phyloP scores from a whole-genome alignment of 2,113 vertebrate genomes.

The Chelonoidis abingdonii region DNA sequence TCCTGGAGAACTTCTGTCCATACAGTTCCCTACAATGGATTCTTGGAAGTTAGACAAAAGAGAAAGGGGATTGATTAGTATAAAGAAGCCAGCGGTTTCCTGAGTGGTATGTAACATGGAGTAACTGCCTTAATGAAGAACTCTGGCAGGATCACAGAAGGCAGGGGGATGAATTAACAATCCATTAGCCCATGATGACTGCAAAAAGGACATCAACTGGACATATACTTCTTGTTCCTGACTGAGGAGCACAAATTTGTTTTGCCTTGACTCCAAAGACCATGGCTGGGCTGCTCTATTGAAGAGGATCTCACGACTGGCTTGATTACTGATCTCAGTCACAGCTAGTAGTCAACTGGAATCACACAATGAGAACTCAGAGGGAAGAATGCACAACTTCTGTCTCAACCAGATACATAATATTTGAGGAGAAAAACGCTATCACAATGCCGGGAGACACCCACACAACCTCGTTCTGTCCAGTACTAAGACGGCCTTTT shows the following conservation, averaged over 20 bases:
- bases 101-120: fast-evolving
- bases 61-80: constrained; percentile 10
- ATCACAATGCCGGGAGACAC: not conserved
- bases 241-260: fast-evolving
- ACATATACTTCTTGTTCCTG: not conserved
- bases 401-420: not conserved
- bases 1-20: constrained; percentile 85
- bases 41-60: constrained; percentile 65
- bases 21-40: constrained; percentile 80
- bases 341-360: not conserved
- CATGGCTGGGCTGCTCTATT: not conserved
- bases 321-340: not conserved
- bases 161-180: fast-evolving
- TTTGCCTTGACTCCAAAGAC: not conserved
- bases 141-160: not conserved
- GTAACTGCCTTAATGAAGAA: fast-evolving
- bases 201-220: fast-evolving
- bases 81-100: not conserved
- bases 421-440: not conserved
- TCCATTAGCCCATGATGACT: fast-evolving
- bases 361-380: not conserved
- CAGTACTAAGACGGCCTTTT: not conserved
- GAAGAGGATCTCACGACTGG: not conserved
- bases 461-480: not conserved
- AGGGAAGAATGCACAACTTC: not conserved